phyloP scores from a whole-genome alignment of 2,113 vertebrate genomes.

The Megaceryle torquata region DNA sequence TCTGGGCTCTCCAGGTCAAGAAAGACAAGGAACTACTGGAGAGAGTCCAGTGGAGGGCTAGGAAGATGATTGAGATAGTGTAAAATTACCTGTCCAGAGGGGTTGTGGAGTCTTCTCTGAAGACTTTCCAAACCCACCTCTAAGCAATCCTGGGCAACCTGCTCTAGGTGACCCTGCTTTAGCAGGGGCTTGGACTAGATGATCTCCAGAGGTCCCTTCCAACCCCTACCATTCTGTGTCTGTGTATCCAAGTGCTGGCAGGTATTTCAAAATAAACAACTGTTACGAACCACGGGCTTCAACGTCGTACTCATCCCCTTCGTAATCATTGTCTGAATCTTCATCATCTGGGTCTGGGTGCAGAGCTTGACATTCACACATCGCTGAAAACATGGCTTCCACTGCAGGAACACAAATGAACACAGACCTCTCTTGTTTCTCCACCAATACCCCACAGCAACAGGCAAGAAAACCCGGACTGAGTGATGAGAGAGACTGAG shows the following conservation, averaged over 20 bases:
- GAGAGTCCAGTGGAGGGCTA: background rate
- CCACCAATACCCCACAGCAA: background rate
- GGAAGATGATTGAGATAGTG: background rate
- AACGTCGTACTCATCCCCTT: slow-evolving; percentile 92
- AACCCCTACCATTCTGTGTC: background rate
- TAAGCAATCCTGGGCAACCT: background rate
- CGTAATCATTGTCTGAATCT: slow-evolving; percentile 89
- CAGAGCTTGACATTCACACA: slow-evolving; percentile 97
- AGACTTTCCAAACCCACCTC: background rate
- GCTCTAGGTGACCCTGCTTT: background rate
- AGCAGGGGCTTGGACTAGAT: background rate
- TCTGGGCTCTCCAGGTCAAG: background rate
- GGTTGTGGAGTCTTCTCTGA: background rate
- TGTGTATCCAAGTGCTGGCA: background rate
- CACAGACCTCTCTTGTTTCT: background rate
- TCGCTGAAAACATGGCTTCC: slow-evolving; percentile 92
- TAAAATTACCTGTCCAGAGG: background rate
- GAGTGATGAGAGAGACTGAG: background rate
- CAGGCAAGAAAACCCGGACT: background rate
- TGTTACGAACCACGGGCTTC: slow-evolving; percentile 87
- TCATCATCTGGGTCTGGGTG: slow-evolving; percentile 93
- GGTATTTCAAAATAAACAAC: background rate
- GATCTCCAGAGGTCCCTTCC: background rate
- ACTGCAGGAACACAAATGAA: slow-evolving; percentile 70
- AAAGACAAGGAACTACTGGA: background rate